A percentile compares a stretch with the other conserved stretches of the same genome.
These are phyloP conservation scores for Coturnix japonica DNA, from an alignment of 2,113 vertebrate species.

Conservation along the genomic window DNA sequence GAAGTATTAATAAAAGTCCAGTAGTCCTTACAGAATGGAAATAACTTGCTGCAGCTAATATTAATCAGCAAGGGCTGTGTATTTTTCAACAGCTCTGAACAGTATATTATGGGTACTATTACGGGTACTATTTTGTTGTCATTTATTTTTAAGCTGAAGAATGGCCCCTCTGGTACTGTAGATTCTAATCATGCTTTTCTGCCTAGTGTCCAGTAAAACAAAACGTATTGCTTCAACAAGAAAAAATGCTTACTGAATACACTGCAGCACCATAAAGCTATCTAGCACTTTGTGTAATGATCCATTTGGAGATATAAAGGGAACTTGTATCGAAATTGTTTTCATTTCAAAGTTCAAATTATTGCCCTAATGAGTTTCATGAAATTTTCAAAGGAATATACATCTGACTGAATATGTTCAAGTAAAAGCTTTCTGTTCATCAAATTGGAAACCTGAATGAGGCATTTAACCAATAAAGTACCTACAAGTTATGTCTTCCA, in stretches of 20 bases:
- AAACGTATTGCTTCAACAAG: not conserved
- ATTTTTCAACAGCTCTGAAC: constrained; percentile 7
- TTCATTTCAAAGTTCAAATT: constrained; percentile 21
- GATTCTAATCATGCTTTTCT: not conserved
- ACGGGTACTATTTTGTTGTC: not conserved
- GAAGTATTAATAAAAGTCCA: not conserved
- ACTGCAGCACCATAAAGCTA: not conserved
- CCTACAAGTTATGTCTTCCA: not conserved
- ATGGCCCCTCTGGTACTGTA: not conserved
- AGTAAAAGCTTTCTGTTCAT: constrained; percentile 1
- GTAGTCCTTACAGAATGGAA: constrained; percentile 5
- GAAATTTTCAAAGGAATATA: not conserved
- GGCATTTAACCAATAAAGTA: not conserved
- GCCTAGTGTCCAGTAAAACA: not conserved
- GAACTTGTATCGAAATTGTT: not conserved
- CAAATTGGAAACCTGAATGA: not conserved
- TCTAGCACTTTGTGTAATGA: not conserved
- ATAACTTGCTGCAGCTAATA: constrained; percentile 11
- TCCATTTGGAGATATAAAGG: not conserved
- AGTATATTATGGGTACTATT: not conserved
- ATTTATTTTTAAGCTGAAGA: not conserved
- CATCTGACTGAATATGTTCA: not conserved
- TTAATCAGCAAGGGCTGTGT: not conserved
- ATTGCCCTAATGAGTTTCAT: constrained; percentile 27
- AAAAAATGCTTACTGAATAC: not conserved